Conservation (phyloP, 1,140 invertebrate species). For the Laupala kohalensis region DNA sequence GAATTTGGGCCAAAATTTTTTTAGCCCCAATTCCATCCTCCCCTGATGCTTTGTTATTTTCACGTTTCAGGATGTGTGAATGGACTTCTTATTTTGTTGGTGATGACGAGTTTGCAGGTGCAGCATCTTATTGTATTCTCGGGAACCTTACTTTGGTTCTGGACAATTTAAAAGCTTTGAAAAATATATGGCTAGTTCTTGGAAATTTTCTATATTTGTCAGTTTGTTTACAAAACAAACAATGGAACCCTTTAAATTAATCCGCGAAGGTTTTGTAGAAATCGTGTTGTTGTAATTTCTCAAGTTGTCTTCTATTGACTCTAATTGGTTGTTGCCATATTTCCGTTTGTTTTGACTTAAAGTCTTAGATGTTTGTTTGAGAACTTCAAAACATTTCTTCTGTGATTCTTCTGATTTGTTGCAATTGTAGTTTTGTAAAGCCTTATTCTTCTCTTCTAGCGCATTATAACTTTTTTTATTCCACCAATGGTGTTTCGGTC, state of each 20-base stretch:
- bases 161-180: no score
- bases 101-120: no score
- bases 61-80: no score
- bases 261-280: constrained; percentile 4
- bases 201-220: no score
- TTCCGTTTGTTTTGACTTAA: neutral
- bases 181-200: no score
- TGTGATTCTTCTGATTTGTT: neutral
- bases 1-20: no score
- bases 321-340: neutral
- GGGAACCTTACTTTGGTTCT: no score
- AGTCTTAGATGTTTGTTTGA: neutral
- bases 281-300: constrained; percentile 1
- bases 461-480: neutral
- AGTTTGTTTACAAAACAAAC: no score
- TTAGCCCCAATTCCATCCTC: no score
- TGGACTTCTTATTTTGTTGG: no score
- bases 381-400: neutral
- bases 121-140: no score
- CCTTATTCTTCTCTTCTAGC: neutral
- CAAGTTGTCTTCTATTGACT: constrained; percentile 1
- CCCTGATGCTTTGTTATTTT: no score
- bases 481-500: neutral
- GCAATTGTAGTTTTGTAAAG: constrained; percentile 1
- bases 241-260: neutral